These are phyloP conservation scores for Pegoplata infirma DNA, from an alignment of 2,888 invertebrate genomes.

Conservation along the genomic window DNA sequence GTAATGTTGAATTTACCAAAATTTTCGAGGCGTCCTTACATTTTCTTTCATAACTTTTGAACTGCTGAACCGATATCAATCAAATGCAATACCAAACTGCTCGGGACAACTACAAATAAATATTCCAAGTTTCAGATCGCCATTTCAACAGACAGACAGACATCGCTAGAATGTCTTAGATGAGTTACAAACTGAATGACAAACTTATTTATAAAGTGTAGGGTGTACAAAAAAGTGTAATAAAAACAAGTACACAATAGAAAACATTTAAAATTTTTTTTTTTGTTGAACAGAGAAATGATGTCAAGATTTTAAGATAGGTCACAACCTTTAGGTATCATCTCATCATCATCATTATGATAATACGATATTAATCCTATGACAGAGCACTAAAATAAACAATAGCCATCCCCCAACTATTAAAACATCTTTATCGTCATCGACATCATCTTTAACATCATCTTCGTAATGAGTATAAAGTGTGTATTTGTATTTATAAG, in stretches of 20 bases:
- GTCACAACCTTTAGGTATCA: conserved; percentile 71
- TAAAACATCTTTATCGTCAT: conserved; percentile 20
- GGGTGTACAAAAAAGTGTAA: conserved; percentile 41
- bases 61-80: no score
- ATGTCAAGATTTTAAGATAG: conserved; percentile 73
- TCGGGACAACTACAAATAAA: no score
- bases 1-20: no score
- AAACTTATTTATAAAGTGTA: no score
- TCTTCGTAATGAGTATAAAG: conserved; percentile 3
- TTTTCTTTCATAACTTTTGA: no score
- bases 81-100: no score
- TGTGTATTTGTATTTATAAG: conserved; percentile 33
- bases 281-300: conserved; percentile 41
- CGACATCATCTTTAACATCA: conserved; percentile 9
- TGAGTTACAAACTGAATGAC: no score
- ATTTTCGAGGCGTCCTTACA: no score
- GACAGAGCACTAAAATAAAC: conserved; percentile 27
- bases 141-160: no score
- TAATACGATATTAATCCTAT: conserved; percentile 25
- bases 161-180: no score
- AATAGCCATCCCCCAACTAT: conserved; percentile 25
- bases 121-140: no score
- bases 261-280: conserved; percentile 6
- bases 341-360: conserved; percentile 50
- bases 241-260: conserved; percentile 22